These are phyloP conservation scores for Lutraria rhynchaena DNA, from an alignment of 1,140 invertebrate genomes.

Conservation along the genomic window DNA sequence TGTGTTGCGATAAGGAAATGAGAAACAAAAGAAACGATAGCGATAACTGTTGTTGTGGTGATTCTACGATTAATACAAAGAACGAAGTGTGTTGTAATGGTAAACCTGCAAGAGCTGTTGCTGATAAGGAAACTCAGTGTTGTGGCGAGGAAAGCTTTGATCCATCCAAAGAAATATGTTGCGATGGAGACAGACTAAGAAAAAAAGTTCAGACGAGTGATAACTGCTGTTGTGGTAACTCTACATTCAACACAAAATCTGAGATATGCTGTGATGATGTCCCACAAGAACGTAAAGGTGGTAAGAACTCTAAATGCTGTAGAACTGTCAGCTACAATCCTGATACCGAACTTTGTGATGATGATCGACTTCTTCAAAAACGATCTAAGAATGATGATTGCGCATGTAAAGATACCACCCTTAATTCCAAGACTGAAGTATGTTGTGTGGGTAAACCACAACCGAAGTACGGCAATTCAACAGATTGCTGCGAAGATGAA, in stretches of 20 bases:
- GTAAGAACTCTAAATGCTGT: slow-evolving; percentile 45
- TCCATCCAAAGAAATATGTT: slow-evolving; percentile 47
- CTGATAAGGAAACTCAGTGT: slow-evolving; percentile 54
- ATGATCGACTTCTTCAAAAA: slow-evolving; percentile 26
- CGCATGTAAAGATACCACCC: slow-evolving; percentile 47
- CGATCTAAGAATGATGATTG: slow-evolving; percentile 47
- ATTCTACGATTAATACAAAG: slow-evolving; percentile 46
- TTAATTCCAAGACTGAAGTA: slow-evolving; percentile 49
- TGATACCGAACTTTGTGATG: slow-evolving; percentile 40
- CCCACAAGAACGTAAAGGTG: slow-evolving; percentile 55
- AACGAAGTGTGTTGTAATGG: slow-evolving; percentile 54
- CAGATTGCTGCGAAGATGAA: slow-evolving; percentile 44
- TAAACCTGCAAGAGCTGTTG: slow-evolving; percentile 42
- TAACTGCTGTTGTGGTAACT: slow-evolving; percentile 57
- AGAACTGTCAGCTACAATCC: slow-evolving; percentile 44
- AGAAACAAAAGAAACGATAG: slow-evolving; percentile 18
- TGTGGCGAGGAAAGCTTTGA: slow-evolving; percentile 43
- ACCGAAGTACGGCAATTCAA: slow-evolving; percentile 20
- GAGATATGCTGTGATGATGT: slow-evolving; percentile 53
- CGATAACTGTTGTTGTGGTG: slow-evolving; percentile 59
- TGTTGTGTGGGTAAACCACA: slow-evolving; percentile 47
- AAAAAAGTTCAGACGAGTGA: slow-evolving; percentile 39
- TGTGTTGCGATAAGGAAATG: slow-evolving; percentile 50
- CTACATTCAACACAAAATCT: slow-evolving; percentile 49
- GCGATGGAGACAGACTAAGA: slow-evolving; percentile 33